Percentiles rank a stretch among this genome's conserved stretches.
phyloP scores from a whole-genome alignment of 1,140 invertebrate genomes.

The Diprion similis region DNA sequence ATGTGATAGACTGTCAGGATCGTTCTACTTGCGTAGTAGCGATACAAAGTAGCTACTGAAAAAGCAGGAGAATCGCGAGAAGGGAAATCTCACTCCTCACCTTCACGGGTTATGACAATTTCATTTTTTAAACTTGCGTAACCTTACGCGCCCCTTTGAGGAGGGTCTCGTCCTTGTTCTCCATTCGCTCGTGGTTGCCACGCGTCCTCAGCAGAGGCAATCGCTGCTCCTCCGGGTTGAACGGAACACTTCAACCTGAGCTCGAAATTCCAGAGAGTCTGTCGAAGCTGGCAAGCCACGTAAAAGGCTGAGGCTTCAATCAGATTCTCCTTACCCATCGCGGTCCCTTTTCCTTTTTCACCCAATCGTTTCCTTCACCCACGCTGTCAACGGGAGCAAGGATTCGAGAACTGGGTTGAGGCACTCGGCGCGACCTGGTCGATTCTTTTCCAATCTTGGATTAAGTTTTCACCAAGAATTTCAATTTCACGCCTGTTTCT shows the following conservation, averaged over 20 bases:
- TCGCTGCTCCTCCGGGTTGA: too few relatives aligned
- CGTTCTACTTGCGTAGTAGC: background rate
- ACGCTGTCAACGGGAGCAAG: background rate
- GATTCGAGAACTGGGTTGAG: background rate
- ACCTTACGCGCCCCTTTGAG: background rate
- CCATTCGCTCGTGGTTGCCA: background rate
- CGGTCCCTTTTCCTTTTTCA: background rate
- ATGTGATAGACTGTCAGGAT: background rate
- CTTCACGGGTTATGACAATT: background rate
- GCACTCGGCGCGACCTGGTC: background rate
- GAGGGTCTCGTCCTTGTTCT: background rate
- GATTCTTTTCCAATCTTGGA: background rate
- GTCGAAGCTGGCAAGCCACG: background rate
- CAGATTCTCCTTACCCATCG: constrained; percentile 3
- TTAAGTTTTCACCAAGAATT: background rate
- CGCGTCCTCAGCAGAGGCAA: too few relatives aligned
- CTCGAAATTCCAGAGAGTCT: background rate
- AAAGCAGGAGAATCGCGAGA: background rate
- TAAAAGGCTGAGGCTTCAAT: constrained; percentile 7
- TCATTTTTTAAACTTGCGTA: background rate
- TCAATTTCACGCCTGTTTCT: constrained; percentile 7
- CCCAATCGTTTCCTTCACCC: background rate
- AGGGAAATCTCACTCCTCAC: background rate
- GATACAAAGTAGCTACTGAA: background rate
- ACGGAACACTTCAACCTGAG: background rate